phyloP scores from a whole-genome alignment of 2,888 invertebrate species.

The Xanthorhoe spadicearia region DNA sequence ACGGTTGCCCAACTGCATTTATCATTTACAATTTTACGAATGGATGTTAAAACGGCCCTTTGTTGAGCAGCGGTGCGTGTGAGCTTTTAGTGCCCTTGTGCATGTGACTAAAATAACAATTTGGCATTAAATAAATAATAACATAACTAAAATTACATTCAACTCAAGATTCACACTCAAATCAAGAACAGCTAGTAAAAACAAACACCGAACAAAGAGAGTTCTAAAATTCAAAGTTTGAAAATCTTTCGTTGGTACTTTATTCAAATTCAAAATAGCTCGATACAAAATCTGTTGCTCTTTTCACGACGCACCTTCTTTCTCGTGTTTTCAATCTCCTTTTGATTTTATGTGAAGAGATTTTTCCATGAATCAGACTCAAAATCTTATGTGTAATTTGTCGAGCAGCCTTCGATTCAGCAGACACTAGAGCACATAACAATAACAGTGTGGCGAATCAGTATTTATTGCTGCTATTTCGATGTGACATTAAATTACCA shows the following conservation, averaged over 20 bases:
- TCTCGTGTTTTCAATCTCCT: not conserved
- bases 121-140: not conserved
- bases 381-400: not conserved
- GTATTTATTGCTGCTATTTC: conserved; percentile 66
- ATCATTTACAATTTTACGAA: conserved; percentile 65
- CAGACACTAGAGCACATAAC: conserved; percentile 63
- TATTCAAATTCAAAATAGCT: not conserved
- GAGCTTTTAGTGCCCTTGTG: conserved; percentile 60
- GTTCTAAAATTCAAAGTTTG: not conserved
- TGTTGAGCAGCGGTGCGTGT: conserved; percentile 66
- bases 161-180: not conserved
- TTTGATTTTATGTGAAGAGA: not conserved
- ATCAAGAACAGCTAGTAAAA: not conserved
- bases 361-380: not conserved
- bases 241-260: not conserved
- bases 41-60: conserved; percentile 59
- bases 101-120: conserved; percentile 24
- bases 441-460: conserved; percentile 65
- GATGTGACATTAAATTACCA: conserved; percentile 57
- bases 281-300: not conserved
- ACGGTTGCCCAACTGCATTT: conserved; percentile 59
- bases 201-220: not conserved
- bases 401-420: conserved; percentile 46
- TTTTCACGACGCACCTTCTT: not conserved
- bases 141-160: not conserved